A percentile compares a stretch with the other conserved stretches of the same genome.
Conservation (phyloP, 1,140 invertebrate genomes). For the Papilio machaon region DNA sequence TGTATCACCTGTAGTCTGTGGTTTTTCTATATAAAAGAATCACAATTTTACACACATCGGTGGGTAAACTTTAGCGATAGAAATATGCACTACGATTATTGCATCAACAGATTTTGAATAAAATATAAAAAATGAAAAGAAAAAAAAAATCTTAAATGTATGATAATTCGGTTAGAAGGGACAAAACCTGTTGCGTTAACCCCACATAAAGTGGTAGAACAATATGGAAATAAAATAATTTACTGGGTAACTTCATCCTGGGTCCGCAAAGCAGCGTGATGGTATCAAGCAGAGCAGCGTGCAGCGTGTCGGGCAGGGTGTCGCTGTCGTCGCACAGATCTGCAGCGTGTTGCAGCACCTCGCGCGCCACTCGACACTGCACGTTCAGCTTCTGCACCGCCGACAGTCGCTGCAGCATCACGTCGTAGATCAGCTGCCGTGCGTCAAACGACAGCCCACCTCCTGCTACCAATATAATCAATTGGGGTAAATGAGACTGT, state of each 20-base stretch:
- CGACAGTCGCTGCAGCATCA: conserved; percentile 75
- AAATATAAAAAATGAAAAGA: too few relatives aligned
- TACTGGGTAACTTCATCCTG: conserved; percentile 66
- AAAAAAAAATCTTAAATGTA: too few relatives aligned
- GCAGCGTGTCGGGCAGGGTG: conserved; percentile 49
- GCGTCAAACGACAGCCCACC: conserved; percentile 57
- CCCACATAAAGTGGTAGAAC: too few relatives aligned
- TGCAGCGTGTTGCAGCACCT: conserved; percentile 66
- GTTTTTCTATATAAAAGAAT: conserved; percentile 61
- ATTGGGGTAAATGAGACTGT: neutral
- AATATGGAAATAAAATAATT: neutral
- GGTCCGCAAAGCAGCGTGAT: conserved; percentile 68
- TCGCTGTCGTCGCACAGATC: conserved; percentile 59
- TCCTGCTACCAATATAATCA: neutral
- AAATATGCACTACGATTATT: too few relatives aligned
- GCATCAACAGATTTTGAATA: too few relatives aligned
- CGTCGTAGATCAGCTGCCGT: conserved; percentile 74
- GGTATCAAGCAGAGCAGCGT: conserved; percentile 61
- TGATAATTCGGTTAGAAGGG: too few relatives aligned
- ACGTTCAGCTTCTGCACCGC: conserved; percentile 69
- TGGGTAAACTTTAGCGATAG: too few relatives aligned
- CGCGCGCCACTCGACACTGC: conserved; percentile 68
- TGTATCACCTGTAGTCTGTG: conserved; percentile 56
- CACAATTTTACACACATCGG: neutral
- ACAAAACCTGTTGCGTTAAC: too few relatives aligned